A percentile compares a stretch with the other conserved stretches of the same genome.
These are phyloP conservation scores for Meriones unguiculatus DNA, from an alignment of 2,113 vertebrate genomes.

Conservation along the genomic window DNA sequence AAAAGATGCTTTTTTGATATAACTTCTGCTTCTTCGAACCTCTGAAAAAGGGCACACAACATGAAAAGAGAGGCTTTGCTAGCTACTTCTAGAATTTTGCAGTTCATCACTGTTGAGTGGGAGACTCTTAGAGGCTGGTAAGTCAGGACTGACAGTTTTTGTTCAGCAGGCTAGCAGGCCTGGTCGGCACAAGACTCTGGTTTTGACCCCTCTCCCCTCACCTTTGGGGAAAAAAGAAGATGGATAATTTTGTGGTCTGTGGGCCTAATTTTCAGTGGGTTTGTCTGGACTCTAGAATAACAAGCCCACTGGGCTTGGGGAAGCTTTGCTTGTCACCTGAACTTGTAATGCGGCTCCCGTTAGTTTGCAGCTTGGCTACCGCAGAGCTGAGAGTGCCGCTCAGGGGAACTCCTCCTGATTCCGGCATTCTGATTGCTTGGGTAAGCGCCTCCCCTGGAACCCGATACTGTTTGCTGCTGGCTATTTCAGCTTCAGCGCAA, in stretches of 20 bases:
- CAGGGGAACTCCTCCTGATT: neutral
- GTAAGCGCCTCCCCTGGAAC: neutral
- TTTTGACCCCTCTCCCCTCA: neutral
- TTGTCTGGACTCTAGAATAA: neutral
- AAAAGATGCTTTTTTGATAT: neutral
- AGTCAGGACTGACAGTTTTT: neutral
- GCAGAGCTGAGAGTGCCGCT: neutral
- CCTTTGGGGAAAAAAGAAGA: neutral
- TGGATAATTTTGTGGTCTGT: neutral
- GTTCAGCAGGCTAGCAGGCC: neutral
- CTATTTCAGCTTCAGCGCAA: conserved; percentile 43
- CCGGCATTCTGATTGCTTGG: neutral
- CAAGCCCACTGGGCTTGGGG: neutral
- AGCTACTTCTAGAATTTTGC: neutral
- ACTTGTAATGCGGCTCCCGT: neutral
- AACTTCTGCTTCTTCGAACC: neutral
- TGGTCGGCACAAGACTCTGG: neutral
- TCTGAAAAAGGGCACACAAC: neutral
- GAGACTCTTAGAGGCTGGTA: neutral
- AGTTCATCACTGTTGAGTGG: neutral
- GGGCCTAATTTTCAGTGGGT: neutral
- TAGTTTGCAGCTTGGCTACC: neutral
- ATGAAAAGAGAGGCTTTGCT: neutral
- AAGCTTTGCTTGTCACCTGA: neutral
- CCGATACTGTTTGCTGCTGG: neutral